Conservation (phyloP, 2,888 invertebrate species). For the Diarsia brunnea region DNA sequence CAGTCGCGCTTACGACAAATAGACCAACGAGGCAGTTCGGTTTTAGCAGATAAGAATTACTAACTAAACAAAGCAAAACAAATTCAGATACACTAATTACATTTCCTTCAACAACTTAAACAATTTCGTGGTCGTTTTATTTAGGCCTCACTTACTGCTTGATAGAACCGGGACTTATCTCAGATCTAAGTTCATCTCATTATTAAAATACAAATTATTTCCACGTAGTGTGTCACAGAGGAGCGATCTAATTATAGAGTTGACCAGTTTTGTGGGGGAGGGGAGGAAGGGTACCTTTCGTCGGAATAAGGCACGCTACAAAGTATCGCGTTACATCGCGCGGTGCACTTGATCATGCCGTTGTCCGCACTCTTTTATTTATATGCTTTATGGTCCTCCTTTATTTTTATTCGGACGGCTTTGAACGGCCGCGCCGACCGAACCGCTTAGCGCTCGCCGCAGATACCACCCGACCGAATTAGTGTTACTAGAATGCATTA, state of each 20-base stretch:
- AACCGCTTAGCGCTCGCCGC: slow-evolving; percentile 82
- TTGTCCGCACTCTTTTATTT: slow-evolving; percentile 86
- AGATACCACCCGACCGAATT: slow-evolving; percentile 73
- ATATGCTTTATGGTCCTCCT: slow-evolving; percentile 74
- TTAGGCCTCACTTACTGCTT: slow-evolving; percentile 13
- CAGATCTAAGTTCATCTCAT: slow-evolving; percentile 63
- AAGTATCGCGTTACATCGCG: slow-evolving; percentile 87
- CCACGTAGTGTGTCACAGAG: slow-evolving; percentile 69
- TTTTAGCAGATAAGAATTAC: no score
- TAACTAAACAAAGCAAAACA: no score
- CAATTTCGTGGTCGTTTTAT: slow-evolving; percentile 35
- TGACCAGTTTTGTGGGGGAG: slow-evolving; percentile 69
- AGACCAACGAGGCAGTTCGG: no score
- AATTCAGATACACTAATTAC: slow-evolving; percentile 25
- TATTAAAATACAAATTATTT: slow-evolving; percentile 67
- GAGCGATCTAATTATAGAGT: slow-evolving; percentile 82
- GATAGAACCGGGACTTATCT: slow-evolving; percentile 54
- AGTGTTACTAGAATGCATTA: slow-evolving; percentile 71
- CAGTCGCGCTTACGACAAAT: no score
- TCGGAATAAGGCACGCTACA: slow-evolving; percentile 81
- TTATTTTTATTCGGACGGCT: slow-evolving; percentile 82
- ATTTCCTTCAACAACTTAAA: slow-evolving; percentile 30
- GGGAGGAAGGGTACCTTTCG: slow-evolving; percentile 63
- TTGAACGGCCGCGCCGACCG: slow-evolving; percentile 83
- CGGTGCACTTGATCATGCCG: slow-evolving; percentile 89